Base-by-base conservation (phyloP, 2,113 vertebrate genomes). In the Nesoenas mayeri region DNA sequence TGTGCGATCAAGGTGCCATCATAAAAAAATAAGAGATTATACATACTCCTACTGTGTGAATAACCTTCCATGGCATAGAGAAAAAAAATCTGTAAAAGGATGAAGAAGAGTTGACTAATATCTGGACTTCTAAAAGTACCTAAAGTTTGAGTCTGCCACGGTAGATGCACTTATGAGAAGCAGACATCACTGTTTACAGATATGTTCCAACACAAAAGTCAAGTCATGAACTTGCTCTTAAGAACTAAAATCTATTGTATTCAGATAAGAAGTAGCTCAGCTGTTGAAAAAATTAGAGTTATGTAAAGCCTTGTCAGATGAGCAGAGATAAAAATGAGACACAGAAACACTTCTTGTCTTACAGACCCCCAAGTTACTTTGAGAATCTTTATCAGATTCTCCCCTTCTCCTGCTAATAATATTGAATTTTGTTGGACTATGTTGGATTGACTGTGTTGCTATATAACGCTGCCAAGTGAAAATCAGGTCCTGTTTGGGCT, bases 381-480 rank as follows among this genome's bases (percentile, higher is more conserved):
- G 69, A 65, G 44, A 83, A 58, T 67, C 67, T 89, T 85, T 48
- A 85, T 71, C 48, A 94, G 53, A 65, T 74, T 86, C 90, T 86
- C 51, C 40, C 26, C 42, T 86, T 72, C 92, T 95, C 66, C 75
- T 86, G 60, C 60, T 81, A 65, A 82, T 47, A 74, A 72, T 91
- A 74, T 15, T 78, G 77, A 85, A 94, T 95, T 93, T 80, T 25
- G 47, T 13, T 92, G 3, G 44, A 38, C 89, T 81, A 24, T 32
- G 9, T 36, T 91, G 88, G 85, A 89, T 79, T 93, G 85, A 65
- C 85, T 75, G 69, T 54, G 53, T 60, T 78, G 19, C 93, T 94
- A 88, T 42, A 50, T 87, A 91, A 95, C n/a, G 28, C 20, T 77
- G 67, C 57, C 65, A 57, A 69, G 44, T 61, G 88, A 87, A 66